A percentile compares a stretch with the other conserved stretches of the same genome.
Evolutionary conservation across 2,888 invertebrate genomes (phyloP).

Genomic region (Uropetala carovei): DNA sequence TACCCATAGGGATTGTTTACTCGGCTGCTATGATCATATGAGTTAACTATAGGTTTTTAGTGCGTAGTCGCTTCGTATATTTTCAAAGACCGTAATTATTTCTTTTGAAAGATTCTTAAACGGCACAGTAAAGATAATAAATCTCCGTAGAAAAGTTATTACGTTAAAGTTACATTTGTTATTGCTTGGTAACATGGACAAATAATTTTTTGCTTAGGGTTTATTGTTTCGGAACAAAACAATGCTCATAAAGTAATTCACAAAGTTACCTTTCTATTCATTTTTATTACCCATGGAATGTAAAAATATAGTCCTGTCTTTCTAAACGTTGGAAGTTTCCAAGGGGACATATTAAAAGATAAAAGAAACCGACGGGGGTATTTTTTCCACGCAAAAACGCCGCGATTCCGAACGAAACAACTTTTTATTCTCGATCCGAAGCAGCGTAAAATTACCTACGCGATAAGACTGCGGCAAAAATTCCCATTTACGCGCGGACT

Average conservation of each 20-base stretch:
- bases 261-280: no score
- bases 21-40: no score
- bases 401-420: not conserved
- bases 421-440: not conserved
- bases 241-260: not conserved
- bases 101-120: no score
- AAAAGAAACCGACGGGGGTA: not conserved
- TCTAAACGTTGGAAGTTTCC: not conserved
- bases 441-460: not conserved
- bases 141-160: no score
- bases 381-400: not conserved
- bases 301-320: not conserved
- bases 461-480: not conserved
- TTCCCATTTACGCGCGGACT: not conserved
- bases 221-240: not conserved
- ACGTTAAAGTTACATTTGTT: not conserved
- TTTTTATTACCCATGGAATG: not conserved
- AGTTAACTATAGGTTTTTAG: no score
- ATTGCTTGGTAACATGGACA: not conserved
- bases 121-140: no score
- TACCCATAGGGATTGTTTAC: no score
- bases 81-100: no score
- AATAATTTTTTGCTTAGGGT: not conserved
- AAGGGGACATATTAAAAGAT: not conserved
- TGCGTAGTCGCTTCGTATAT: no score